A percentile compares a stretch with the other conserved stretches of the same genome.
These are phyloP conservation scores for Nomada flava DNA, from an alignment of 2,888 invertebrate species.

Conservation along the genomic window DNA sequence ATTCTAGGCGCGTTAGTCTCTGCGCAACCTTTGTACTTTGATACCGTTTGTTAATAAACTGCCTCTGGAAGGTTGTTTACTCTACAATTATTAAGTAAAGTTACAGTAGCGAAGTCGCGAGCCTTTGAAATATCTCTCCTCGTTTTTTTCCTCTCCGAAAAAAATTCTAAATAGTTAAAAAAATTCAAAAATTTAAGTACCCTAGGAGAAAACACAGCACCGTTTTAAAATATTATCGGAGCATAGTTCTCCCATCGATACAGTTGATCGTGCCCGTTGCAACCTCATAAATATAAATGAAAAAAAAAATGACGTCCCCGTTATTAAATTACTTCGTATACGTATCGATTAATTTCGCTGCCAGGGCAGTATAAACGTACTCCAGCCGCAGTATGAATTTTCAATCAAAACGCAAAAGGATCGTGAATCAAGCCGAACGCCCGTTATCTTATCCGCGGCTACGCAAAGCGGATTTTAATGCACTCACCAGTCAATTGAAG, in stretches of 20 bases:
- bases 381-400: constrained; percentile 26
- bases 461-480: constrained; percentile 43
- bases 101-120: neutral
- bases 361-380: neutral
- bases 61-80: neutral
- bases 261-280: neutral
- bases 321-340: neutral
- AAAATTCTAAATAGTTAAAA: neutral
- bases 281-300: constrained; percentile 3
- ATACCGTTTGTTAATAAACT: constrained; percentile 17
- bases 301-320: neutral
- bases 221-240: neutral
- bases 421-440: neutral
- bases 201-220: no score
- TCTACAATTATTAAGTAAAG: neutral
- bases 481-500: constrained; percentile 86
- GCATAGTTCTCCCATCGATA: neutral
- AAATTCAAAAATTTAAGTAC: neutral
- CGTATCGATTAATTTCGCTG: constrained; percentile 16
- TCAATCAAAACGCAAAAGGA: constrained; percentile 16
- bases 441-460: constrained; percentile 14
- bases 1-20: neutral
- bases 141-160: neutral
- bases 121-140: neutral
- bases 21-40: neutral